Evolutionary conservation across 2,113 vertebrate genomes (phyloP).

Genomic region (Trematocara variabile): DNA sequence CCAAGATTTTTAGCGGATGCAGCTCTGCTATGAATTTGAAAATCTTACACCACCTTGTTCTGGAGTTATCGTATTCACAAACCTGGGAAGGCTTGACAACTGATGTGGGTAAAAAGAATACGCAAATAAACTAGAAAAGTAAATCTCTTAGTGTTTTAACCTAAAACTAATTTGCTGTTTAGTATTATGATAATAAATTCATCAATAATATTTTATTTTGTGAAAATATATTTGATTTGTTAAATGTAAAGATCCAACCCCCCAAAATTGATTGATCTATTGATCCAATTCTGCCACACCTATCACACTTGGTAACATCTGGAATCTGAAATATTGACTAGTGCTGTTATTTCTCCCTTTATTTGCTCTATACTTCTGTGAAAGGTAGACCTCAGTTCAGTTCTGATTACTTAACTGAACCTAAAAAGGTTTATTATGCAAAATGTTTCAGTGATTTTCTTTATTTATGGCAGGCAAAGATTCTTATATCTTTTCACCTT

Average conservation of each 20-base stretch:
- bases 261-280: not conserved
- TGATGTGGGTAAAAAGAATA: not conserved
- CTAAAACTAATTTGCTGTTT: not conserved
- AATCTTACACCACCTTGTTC: not conserved
- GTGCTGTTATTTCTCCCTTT: not conserved
- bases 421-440: not conserved
- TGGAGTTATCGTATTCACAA: not conserved
- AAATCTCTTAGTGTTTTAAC: not conserved
- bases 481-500: not conserved
- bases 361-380: not conserved
- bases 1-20: not conserved
- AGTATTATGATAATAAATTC: not conserved
- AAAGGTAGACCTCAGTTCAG: not conserved
- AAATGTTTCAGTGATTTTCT: not conserved
- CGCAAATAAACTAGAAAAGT: not conserved
- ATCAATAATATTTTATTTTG: not conserved
- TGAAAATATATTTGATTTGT: not conserved
- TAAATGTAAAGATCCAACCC: not conserved
- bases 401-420: not conserved
- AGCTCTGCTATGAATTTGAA: not conserved
- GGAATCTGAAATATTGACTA: not conserved
- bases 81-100: not conserved
- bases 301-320: not conserved
- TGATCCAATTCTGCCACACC: not conserved
- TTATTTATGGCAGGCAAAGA: not conserved